phyloP scores from a whole-genome alignment of 2,888 invertebrate species.

The Pomacea canaliculata region DNA sequence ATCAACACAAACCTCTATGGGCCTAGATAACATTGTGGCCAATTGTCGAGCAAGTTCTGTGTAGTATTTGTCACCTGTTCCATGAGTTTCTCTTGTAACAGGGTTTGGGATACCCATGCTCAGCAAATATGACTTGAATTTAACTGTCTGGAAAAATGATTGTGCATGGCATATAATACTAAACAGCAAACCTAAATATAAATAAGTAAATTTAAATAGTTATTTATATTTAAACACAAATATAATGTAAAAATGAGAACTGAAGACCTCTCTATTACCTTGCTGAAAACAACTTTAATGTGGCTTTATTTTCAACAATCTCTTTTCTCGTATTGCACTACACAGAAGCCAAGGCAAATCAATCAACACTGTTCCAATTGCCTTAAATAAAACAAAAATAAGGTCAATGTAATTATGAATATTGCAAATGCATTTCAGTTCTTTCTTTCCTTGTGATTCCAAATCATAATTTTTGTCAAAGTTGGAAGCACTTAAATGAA shows the following conservation, averaged over 20 bases:
- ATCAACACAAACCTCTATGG: constrained; percentile 77
- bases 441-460: background rate
- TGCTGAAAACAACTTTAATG: too few relatives aligned
- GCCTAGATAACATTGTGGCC: constrained; percentile 83
- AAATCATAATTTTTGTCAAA: background rate
- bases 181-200: background rate
- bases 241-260: too few relatives aligned
- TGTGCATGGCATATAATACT: background rate
- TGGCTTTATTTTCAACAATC: too few relatives aligned
- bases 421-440: background rate
- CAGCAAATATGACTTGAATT: constrained; percentile 94
- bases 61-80: constrained; percentile 85
- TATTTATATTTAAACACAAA: too few relatives aligned
- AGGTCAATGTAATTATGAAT: background rate
- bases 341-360: too few relatives aligned
- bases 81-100: constrained; percentile 91
- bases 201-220: background rate
- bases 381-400: too few relatives aligned
- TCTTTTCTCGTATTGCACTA: too few relatives aligned
- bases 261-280: too few relatives aligned
- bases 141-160: constrained; percentile 79
- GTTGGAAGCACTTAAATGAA: background rate
- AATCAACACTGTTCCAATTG: too few relatives aligned
- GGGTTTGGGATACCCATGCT: constrained; percentile 98
- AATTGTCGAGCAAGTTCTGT: constrained; percentile 87